Evolutionary conservation across 2,797 vertebrate species (phyloP).

Genomic region (Myiotriccus ornatus): DNA sequence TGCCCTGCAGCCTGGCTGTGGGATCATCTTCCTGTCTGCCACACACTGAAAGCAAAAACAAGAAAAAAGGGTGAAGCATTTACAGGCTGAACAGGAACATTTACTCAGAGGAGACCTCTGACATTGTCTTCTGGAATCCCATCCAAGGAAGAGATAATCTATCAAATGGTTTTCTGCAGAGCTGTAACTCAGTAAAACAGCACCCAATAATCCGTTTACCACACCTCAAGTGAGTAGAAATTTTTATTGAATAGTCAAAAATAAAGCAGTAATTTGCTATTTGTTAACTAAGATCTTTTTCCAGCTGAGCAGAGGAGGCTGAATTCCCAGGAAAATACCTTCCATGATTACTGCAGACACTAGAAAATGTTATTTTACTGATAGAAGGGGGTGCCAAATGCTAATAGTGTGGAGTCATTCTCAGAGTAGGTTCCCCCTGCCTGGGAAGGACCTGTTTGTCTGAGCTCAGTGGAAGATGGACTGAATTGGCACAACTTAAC

Average conservation of each 20-base stretch:
- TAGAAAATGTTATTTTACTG: background rate
- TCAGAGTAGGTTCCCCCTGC: background rate
- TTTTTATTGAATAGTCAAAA: background rate
- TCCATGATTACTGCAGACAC: background rate
- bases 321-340: background rate
- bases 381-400: background rate
- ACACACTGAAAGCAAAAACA: background rate
- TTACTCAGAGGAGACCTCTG: background rate
- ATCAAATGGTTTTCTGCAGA: background rate
- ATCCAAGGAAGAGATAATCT: background rate
- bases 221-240: background rate
- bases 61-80: background rate
- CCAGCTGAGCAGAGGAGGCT: background rate
- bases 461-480: background rate
- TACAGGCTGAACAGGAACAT: background rate
- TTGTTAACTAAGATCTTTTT: background rate
- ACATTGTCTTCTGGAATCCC: background rate
- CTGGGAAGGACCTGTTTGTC: background rate
- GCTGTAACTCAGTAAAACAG: background rate
- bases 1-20: background rate
- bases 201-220: background rate
- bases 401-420: background rate
- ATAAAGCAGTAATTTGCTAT: background rate
- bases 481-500: background rate
- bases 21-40: background rate